Percentiles rank a stretch among this genome's conserved stretches.
Conservation (phyloP, 2,888 invertebrate species). For the Scelioninae gen. 2 region DNA sequence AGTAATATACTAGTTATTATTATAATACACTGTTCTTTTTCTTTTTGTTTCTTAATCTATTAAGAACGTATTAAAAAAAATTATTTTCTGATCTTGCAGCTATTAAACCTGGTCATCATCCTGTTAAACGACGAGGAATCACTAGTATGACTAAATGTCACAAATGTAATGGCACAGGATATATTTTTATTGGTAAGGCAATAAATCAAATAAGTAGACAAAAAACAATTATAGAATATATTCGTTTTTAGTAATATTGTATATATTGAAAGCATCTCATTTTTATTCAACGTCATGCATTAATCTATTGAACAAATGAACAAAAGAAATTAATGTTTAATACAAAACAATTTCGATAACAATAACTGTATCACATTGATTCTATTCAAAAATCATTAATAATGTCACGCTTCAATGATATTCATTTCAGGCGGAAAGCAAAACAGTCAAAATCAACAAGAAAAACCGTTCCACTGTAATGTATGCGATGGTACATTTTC, state of each 20-base stretch:
- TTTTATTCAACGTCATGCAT: constrained; percentile 5
- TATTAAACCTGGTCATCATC: constrained; percentile 79
- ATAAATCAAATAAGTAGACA: constrained; percentile 9
- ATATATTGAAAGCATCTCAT: constrained; percentile 8
- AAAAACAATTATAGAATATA: constrained; percentile 4
- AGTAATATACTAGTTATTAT: too few species aligned
- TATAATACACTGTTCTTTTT: too few species aligned
- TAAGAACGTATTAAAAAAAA: too few species aligned
- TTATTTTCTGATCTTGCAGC: constrained; percentile 68
- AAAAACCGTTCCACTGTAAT: constrained; percentile 92
- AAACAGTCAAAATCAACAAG: constrained; percentile 76
- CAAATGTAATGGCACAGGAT: constrained; percentile 92
- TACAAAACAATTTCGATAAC: constrained; percentile 20
- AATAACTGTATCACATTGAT: constrained; percentile 16
- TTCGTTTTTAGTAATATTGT: constrained; percentile 1
- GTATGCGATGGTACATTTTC: constrained; percentile 89
- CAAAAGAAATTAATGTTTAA: constrained; percentile 12
- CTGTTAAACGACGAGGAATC: constrained; percentile 88
- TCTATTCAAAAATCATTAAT: constrained; percentile 31
- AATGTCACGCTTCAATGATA: constrained; percentile 16
- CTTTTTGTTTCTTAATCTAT: neutral
- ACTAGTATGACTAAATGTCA: constrained; percentile 91
- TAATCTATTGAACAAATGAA: constrained; percentile 11
- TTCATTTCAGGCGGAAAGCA: constrained; percentile 74
- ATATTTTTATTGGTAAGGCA: constrained; percentile 83